Evolutionary conservation across 2,113 vertebrate species (phyloP).

Genomic region (Cyrtonyx montezumae): DNA sequence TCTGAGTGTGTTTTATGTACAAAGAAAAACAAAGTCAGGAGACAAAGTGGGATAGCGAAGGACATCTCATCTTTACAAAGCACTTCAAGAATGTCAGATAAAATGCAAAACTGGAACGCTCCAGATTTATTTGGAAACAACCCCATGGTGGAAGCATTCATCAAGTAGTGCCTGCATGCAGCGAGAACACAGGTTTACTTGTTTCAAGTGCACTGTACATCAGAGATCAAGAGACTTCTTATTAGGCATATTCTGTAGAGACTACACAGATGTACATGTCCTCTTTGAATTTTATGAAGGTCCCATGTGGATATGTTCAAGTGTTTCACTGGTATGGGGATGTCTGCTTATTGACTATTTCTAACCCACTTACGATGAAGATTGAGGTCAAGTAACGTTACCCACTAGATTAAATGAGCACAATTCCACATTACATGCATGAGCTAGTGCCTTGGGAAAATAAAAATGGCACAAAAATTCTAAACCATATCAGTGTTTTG

Average conservation of each 20-base stretch:
- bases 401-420: neutral
- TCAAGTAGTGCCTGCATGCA: neutral
- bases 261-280: neutral
- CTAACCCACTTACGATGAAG: neutral
- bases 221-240: neutral
- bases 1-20: neutral
- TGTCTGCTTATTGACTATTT: neutral
- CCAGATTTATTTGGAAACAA: constrained; percentile 1
- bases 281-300: neutral
- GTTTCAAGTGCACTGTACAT: neutral
- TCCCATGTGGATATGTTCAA: neutral
- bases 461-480: neutral
- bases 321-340: neutral
- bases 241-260: neutral
- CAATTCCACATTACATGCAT: neutral
- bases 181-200: neutral
- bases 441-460: neutral
- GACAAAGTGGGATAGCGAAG: neutral
- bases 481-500: neutral
- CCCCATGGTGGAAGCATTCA: neutral
- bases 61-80: neutral
- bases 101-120: neutral
- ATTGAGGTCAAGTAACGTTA: neutral
- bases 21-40: neutral
- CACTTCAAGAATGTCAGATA: neutral